phyloP scores from a whole-genome alignment of 1,140 invertebrate genomes.

The Trichomalopsis sarcophagae region DNA sequence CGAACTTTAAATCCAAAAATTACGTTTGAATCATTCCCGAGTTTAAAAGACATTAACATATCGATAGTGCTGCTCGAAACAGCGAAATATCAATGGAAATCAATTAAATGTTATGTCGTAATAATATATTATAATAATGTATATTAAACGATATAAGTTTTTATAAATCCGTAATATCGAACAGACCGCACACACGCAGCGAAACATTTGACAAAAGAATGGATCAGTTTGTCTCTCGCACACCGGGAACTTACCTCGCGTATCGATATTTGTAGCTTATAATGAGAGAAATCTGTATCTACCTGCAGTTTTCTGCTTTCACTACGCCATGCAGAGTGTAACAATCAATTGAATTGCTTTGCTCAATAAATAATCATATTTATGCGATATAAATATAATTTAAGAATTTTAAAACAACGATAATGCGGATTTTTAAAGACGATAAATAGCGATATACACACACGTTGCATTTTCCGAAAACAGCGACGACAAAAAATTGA shows the following conservation, averaged over 20 bases:
- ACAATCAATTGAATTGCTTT: conserved; percentile 37
- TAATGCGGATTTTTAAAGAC: conserved; percentile 50
- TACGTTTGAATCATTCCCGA: conserved; percentile 28
- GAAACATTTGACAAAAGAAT: conserved; percentile 9
- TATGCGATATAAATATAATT: conserved; percentile 15
- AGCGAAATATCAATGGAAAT: conserved; percentile 12
- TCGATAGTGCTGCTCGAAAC: not conserved
- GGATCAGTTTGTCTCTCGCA: conserved; percentile 17
- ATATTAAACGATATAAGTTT: conserved; percentile 20
- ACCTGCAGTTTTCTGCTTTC: conserved; percentile 36
- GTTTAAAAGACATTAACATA: not conserved
- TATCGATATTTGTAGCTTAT: conserved; percentile 30
- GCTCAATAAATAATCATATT: conserved; percentile 44
- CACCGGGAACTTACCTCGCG: conserved; percentile 51
- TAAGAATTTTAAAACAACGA: conserved; percentile 32
- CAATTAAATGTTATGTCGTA: conserved; percentile 33
- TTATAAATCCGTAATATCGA: conserved; percentile 46
- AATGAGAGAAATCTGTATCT: conserved; percentile 24
- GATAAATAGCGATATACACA: not conserved
- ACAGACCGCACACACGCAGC: not conserved
- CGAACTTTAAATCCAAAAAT: conserved; percentile 23
- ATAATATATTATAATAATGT: conserved; percentile 8
- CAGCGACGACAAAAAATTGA: not conserved
- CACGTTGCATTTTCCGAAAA: too few relatives aligned
- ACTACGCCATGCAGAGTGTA: conserved; percentile 45